Percentiles rank a stretch among this genome's conserved stretches.
Evolutionary conservation across 2,113 vertebrate species (phyloP).

Genomic region (Pluvianellus socialis): DNA sequence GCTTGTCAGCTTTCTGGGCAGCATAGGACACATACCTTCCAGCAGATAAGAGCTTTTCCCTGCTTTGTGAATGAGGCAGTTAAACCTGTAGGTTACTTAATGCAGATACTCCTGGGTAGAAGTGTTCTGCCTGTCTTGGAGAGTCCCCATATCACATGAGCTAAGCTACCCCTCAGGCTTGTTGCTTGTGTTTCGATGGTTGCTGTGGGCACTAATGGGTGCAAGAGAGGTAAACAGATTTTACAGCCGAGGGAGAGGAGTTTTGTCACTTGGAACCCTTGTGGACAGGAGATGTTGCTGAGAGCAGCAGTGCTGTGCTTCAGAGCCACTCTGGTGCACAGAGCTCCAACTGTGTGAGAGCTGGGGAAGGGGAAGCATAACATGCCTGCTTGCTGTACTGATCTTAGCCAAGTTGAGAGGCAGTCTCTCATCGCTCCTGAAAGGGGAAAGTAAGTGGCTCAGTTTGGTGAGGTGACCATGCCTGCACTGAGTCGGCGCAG

Average conservation of each 20-base stretch:
- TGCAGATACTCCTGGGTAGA: not conserved
- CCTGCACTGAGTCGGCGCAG: not conserved
- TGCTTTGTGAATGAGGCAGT: not conserved
- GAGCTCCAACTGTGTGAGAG: not conserved
- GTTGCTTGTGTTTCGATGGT: not conserved
- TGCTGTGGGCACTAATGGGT: not conserved
- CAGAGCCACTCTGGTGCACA: not conserved
- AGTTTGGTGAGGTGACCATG: not conserved
- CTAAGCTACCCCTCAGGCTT: not conserved
- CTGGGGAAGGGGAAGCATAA: not conserved
- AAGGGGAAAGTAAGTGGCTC: not conserved
- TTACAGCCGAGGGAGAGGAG: rapidly evolving
- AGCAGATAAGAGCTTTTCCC: not conserved
- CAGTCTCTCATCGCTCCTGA: not conserved
- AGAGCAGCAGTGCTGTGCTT: not conserved
- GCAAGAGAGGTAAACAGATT: not conserved
- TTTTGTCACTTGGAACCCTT: not conserved
- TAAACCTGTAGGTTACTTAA: not conserved
- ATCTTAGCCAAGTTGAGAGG: not conserved
- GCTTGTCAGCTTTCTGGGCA: not conserved
- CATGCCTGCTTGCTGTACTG: not conserved
- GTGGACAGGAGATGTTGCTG: not conserved
- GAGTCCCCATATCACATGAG: not conserved
- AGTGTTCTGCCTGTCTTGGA: not conserved
- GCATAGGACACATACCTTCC: not conserved